These are phyloP conservation scores for Polypedilum pembai DNA, from an alignment of 1,140 invertebrate genomes.

Conservation along the genomic window DNA sequence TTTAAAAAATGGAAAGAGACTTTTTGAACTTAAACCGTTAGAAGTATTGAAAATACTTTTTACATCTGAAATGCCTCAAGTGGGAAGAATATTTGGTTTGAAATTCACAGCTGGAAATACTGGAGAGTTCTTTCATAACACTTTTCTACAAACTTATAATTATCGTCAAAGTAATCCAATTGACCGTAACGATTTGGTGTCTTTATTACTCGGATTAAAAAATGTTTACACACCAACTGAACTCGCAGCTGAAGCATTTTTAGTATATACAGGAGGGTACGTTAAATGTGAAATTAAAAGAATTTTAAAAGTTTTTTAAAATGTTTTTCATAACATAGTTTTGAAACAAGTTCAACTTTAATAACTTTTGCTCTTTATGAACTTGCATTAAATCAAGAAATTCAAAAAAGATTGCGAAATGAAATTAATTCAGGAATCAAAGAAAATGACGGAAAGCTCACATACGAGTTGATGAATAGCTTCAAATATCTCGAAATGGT, in stretches of 20 bases:
- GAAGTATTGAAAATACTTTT: slow-evolving; percentile 31
- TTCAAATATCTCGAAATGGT: slow-evolving; percentile 21
- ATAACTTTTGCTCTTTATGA: slow-evolving; percentile 29
- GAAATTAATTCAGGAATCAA: neutral
- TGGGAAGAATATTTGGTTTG: slow-evolving; percentile 31
- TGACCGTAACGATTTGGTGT: slow-evolving; percentile 52
- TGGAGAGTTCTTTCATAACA: slow-evolving; percentile 46
- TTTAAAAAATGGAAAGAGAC: slow-evolving; percentile 34
- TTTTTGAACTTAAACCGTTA: slow-evolving; percentile 31
- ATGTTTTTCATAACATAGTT: neutral
- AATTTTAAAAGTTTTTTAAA: too few species aligned
- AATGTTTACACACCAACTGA: slow-evolving; percentile 36
- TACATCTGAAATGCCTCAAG: slow-evolving; percentile 35
- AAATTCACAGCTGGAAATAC: slow-evolving; percentile 32
- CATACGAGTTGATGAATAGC: neutral
- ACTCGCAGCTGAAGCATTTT: slow-evolving; percentile 40
- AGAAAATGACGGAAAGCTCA: slow-evolving; percentile 1
- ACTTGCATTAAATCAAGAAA: slow-evolving; percentile 21
- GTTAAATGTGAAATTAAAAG: too few species aligned
- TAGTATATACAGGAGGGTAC: slow-evolving; percentile 32
- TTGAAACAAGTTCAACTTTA: slow-evolving; percentile 19
- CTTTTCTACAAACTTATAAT: slow-evolving; percentile 49
- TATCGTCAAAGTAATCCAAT: slow-evolving; percentile 45
- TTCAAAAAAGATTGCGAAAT: neutral
- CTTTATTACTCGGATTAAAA: slow-evolving; percentile 51